Conservation (phyloP, 2,113 vertebrate genomes). For the Xenus cinereus region DNA sequence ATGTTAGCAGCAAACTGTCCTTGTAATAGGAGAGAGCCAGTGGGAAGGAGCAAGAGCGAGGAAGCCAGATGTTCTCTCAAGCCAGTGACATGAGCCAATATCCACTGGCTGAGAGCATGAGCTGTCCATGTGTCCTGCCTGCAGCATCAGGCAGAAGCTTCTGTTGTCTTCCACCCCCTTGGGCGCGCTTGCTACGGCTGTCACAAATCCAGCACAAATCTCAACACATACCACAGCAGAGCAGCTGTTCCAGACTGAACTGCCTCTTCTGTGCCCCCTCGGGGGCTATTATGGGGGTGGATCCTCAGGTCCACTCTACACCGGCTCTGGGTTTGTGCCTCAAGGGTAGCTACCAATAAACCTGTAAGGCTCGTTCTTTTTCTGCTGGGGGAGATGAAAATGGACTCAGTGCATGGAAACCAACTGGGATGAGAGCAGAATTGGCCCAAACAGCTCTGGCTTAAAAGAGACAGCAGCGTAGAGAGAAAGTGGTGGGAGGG, state of each 20-base stretch:
- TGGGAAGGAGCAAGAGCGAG: neutral
- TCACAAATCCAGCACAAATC: neutral
- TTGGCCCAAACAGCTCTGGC: neutral
- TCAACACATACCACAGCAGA: neutral
- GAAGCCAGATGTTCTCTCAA: constrained; percentile 48
- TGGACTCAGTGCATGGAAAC: neutral
- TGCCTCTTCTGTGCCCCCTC: neutral
- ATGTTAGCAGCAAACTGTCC: neutral
- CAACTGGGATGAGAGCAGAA: constrained; percentile 8
- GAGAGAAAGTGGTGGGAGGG: neutral
- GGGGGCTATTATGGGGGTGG: neutral
- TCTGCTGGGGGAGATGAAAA: neutral
- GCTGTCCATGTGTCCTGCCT: constrained; percentile 18
- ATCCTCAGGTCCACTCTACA: neutral
- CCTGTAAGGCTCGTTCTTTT: neutral
- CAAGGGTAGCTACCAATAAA: neutral
- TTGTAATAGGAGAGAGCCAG: neutral
- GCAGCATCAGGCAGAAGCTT: constrained; percentile 35
- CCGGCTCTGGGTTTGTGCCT: neutral
- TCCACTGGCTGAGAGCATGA: neutral
- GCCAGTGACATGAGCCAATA: constrained; percentile 16
- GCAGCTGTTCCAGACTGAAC: neutral
- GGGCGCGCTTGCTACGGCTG: neutral
- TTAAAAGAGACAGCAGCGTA: neutral
- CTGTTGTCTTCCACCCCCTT: neutral